Conservation (phyloP, 2,797 vertebrate species). For the Lithobates pipiens region DNA sequence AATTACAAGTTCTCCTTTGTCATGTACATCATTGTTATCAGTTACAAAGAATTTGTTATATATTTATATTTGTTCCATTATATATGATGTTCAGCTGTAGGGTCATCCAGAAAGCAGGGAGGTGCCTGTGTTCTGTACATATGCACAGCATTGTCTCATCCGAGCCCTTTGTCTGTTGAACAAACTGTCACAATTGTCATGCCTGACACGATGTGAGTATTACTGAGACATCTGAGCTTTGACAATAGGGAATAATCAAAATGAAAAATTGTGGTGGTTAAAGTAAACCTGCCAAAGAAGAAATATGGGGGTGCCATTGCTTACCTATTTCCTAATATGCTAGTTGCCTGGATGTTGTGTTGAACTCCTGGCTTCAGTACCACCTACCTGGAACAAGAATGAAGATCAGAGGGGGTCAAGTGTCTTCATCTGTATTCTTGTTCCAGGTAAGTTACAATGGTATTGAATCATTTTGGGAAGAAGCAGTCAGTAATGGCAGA, state of each 20-base stretch:
- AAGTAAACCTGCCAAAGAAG: background rate
- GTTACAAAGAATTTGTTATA: constrained; percentile 47
- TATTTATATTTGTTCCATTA: constrained; percentile 52
- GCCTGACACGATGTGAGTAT: constrained; percentile 1
- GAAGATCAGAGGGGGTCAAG: too few relatives aligned
- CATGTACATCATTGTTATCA: constrained; percentile 50
- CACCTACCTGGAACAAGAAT: too few relatives aligned
- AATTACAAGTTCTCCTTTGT: constrained; percentile 51
- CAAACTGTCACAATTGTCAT: constrained; percentile 5
- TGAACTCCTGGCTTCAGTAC: too few relatives aligned
- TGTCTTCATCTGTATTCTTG: too few relatives aligned
- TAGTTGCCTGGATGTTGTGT: too few relatives aligned
- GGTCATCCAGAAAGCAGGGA: constrained; percentile 52
- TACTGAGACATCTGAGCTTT: constrained; percentile 5
- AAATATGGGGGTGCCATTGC: background rate
- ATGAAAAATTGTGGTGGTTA: background rate
- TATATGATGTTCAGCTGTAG: constrained; percentile 38
- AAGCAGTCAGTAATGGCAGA: too few relatives aligned
- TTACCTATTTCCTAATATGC: too few relatives aligned
- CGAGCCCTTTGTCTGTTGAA: background rate
- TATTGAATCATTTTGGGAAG: too few relatives aligned
- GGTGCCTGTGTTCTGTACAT: constrained; percentile 6
- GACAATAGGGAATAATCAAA: background rate
- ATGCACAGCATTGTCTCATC: background rate
- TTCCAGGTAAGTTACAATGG: too few relatives aligned